Base-by-base conservation (phyloP, 2,113 vertebrate species). In the Oryzias javanicus region DNA sequence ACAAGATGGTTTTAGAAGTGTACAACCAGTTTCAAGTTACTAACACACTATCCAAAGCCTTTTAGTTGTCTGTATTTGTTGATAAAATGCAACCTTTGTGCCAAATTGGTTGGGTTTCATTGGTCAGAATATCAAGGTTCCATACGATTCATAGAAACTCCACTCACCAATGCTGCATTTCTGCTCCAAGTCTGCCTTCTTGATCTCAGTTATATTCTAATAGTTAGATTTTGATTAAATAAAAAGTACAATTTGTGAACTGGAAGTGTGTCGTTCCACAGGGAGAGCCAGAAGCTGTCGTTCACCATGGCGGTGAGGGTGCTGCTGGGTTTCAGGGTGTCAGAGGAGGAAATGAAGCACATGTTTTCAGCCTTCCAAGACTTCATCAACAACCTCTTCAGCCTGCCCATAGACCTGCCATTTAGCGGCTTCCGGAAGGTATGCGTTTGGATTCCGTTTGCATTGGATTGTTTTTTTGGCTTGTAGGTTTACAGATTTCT, bases 301-400 rank as follows among this genome's bases (percentile, higher is more conserved):
- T 99, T 99, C 90, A 95, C 94, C 42, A 97, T 98, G 94, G 97
- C 97, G 1, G 90, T 98, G 69, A 92, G 97, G 0, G 95, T 99
- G 55, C 92, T 99, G 58, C 90, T 99, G 76, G 97, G 97, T 0
- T 99, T 98, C 89, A 90, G 94, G 47, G 93, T 97, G 54, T 93
- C 94, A 0, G 96, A 98, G 1, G 94, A 96, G 71, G 96, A 99
- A 58, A 94, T 98, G 49, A 87, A 68, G 4, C 90, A 90, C 51
- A 93, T 98, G 63, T 98, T 98, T 1, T 87, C 92, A 42, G 95
- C 96, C 76, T 99, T 96, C 84, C 96, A 98, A 88, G 94, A 98
- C 59, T 98, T 99, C 0, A 93, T 99, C 49, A 95, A 98, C 86
- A 99, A 99, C 0, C 93, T 99, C 62, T 99, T 99, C 92, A 97